A percentile compares a stretch with the other conserved stretches of the same genome.
phyloP scores from a whole-genome alignment of 2,113 vertebrate species.

The Dascyllus trimaculatus region DNA sequence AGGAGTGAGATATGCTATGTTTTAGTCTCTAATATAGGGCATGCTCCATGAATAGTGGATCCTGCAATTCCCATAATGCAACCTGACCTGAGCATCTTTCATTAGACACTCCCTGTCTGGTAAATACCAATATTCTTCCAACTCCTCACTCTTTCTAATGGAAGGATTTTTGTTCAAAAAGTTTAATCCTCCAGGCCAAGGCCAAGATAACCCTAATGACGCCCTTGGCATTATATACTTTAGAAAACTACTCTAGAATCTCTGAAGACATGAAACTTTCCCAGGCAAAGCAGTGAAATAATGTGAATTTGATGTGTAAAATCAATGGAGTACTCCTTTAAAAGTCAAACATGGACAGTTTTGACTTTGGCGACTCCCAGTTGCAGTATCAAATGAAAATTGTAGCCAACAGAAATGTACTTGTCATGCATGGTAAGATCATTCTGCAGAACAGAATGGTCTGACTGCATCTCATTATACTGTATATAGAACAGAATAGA shows the following conservation, averaged over 20 bases:
- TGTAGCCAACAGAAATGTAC: too few species aligned
- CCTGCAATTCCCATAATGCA: background rate
- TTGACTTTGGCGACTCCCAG: background rate
- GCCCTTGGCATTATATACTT: background rate
- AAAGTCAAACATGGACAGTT: background rate
- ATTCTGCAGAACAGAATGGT: too few species aligned
- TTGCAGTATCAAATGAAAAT: background rate
- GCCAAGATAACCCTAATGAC: background rate
- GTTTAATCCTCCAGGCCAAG: background rate
- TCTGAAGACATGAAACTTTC: background rate
- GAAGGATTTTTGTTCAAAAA: background rate
- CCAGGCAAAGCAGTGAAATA: background rate
- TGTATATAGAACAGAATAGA: too few species aligned
- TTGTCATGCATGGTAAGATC: too few species aligned
- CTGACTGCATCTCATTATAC: too few species aligned
- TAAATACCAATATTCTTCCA: background rate
- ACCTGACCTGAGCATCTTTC: constrained; percentile 2
- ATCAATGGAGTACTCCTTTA: too few species aligned
- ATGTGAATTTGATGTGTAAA: background rate
- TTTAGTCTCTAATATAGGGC: background rate
- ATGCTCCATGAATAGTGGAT: background rate
- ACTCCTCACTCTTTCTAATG: background rate
- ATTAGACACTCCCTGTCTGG: background rate
- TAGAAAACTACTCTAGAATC: background rate
- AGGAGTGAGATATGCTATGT: background rate